phyloP scores from a whole-genome alignment of 2,888 invertebrate species.

The Theodoxus fluviatilis region DNA sequence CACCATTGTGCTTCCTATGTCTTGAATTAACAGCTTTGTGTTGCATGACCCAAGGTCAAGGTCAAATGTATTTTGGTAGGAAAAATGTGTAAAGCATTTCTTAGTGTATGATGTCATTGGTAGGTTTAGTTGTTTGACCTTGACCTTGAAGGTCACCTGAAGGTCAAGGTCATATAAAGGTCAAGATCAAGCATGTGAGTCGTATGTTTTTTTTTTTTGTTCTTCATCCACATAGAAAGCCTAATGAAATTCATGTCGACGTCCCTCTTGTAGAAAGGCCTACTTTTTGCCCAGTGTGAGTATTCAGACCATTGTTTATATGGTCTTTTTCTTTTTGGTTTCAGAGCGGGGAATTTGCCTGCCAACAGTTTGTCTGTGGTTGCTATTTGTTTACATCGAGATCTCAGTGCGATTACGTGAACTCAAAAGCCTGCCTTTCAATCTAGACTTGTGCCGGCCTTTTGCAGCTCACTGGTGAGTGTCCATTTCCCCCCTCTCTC shows the following conservation, averaged over 20 bases:
- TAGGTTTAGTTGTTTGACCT: no score
- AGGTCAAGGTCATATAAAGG: background rate
- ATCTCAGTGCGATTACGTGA: conserved; percentile 83
- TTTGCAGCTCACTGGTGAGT: conserved; percentile 94
- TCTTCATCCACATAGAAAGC: no score
- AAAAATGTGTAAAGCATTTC: no score
- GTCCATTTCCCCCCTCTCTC: background rate
- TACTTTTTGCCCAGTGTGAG: no score
- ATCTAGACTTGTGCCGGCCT: conserved; percentile 89
- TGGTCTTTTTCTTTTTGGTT: conserved; percentile 59
- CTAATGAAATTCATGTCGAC: background rate
- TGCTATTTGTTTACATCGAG: conserved; percentile 92
- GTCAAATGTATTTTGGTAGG: no score
- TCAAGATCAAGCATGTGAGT: background rate
- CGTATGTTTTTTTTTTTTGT: no score
- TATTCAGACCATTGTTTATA: background rate
- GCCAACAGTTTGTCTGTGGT: conserved; percentile 92
- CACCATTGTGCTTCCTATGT: no score
- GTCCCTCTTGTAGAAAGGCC: background rate
- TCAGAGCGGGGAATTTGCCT: conserved; percentile 90
- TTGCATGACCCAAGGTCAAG: no score
- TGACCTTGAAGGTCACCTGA: no score
- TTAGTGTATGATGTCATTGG: no score
- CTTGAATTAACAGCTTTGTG: no score
- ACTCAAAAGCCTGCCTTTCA: conserved; percentile 82